Conservation (phyloP, 2,797 vertebrate species). For the Onychomys torridus region DNA sequence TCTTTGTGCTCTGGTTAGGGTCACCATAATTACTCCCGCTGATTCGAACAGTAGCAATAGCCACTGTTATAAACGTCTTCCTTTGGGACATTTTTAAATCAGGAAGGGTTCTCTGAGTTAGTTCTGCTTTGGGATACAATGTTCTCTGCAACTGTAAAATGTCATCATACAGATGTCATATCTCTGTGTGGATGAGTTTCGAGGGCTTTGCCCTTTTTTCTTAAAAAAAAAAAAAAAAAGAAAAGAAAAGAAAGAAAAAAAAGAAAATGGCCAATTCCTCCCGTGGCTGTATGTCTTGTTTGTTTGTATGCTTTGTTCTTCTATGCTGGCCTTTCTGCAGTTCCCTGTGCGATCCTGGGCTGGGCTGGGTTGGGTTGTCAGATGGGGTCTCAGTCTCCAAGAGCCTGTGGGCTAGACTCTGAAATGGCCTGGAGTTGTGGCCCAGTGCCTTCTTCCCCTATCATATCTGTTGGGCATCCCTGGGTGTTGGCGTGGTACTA, state of each 20-base stretch:
- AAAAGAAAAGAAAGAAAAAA: neutral
- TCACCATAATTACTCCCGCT: neutral
- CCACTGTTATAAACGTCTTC: neutral
- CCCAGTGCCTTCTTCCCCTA: neutral
- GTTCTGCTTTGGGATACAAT: neutral
- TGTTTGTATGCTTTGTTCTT: neutral
- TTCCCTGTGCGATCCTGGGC: neutral
- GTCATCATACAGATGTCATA: neutral
- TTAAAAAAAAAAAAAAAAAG: neutral
- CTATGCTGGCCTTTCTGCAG: accelerated
- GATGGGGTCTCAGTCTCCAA: neutral
- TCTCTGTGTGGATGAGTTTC: neutral
- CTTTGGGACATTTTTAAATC: neutral
- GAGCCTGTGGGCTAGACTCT: neutral
- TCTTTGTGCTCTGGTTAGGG: neutral
- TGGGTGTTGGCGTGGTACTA: neutral
- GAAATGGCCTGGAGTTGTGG: neutral
- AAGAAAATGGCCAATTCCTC: neutral
- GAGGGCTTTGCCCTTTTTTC: neutral
- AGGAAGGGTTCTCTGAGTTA: neutral
- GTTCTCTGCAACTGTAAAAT: neutral
- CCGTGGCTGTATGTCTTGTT: neutral
- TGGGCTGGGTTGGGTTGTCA: neutral
- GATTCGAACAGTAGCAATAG: neutral
- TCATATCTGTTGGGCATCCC: too few species aligned